phyloP scores from a whole-genome alignment of 2,888 invertebrate genomes.

The Drosophila kuntzei region DNA sequence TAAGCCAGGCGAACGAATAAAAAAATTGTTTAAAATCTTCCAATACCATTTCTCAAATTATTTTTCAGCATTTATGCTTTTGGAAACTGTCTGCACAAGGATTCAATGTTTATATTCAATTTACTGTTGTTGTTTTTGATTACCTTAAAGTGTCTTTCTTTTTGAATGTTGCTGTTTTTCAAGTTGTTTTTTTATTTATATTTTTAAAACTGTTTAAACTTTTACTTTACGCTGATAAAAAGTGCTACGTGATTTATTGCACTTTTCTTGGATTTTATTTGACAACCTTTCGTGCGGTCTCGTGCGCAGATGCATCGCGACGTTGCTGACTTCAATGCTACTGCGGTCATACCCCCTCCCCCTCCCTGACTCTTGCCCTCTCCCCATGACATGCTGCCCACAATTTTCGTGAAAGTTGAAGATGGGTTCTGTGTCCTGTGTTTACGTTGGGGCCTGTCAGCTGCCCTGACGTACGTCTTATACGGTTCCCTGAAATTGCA shows the following conservation, averaged over 20 bases:
- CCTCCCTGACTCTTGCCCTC: not conserved
- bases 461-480: conserved; percentile 31
- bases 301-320: conserved; percentile 26
- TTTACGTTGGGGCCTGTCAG: conserved; percentile 39
- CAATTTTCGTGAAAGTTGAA: conserved; percentile 19
- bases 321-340: conserved; percentile 20
- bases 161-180: not conserved
- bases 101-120: conserved; percentile 44
- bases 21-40: not conserved
- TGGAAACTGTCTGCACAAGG: conserved; percentile 8
- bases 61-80: conserved; percentile 22
- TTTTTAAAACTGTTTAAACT: conserved; percentile 10
- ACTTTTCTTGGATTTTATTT: conserved; percentile 76
- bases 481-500: conserved; percentile 26
- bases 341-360: conserved; percentile 8
- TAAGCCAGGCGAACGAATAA: conserved; percentile 31
- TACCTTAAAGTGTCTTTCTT: not conserved
- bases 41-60: conserved; percentile 7
- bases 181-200: conserved; percentile 5
- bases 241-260: conserved; percentile 78
- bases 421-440: conserved; percentile 11
- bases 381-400: conserved; percentile 1
- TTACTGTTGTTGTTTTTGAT: conserved; percentile 21
- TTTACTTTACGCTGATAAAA: conserved; percentile 54
- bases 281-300: conserved; percentile 71